Evolutionary conservation across 2,888 invertebrate genomes (phyloP), one percentile per base, ranked within the genome.

Genomic region (Brenthis ino): DNA sequence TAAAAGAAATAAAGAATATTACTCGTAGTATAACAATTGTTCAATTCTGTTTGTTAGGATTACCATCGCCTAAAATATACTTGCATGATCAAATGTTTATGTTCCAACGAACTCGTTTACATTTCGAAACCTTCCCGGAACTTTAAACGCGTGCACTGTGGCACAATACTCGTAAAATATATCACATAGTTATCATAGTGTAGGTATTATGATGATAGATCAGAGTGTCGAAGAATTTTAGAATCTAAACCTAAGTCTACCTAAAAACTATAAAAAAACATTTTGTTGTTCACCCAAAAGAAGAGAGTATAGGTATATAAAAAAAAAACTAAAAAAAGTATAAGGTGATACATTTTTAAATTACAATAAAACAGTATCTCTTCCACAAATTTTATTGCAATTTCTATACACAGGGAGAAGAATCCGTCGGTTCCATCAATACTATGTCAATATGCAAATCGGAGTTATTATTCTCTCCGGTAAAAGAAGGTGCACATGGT

Each of bases 361-460:
- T 43, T 11, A 43, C 11, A 43, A 43, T 43, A 11, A 43, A 43
- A 43, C 8, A 43, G 37, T 11, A 43, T 43, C 11, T 8, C 11
- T 11, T 11, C 37, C 37, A 43, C 37, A 43, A 43, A 3, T 37
- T 53, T 20, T 43, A 37, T 2, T 57, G 54, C 14, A 51, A 66
- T 74, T 57, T 74, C 56, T 68, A 54, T 70, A 70, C 63, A 58
- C 79, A 96, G 94, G 96, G 95, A 79, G 96, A 96, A 92, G 96
- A 97, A 82, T 94, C 95, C 77, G 95, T 95, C 76, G 95, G 95
- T 83, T 96, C 96, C 60, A 94, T 94, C 80, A 95, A 95, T 82
- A 96, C 97, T 75, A 97, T 97, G 95, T 97, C 97, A 73, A 96
- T 98, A 86, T 97, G 97, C 94, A 97, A 98, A 91, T 97, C 97